phyloP scores from a whole-genome alignment of 2,113 vertebrate species.

The Orientallactaga bullata region DNA sequence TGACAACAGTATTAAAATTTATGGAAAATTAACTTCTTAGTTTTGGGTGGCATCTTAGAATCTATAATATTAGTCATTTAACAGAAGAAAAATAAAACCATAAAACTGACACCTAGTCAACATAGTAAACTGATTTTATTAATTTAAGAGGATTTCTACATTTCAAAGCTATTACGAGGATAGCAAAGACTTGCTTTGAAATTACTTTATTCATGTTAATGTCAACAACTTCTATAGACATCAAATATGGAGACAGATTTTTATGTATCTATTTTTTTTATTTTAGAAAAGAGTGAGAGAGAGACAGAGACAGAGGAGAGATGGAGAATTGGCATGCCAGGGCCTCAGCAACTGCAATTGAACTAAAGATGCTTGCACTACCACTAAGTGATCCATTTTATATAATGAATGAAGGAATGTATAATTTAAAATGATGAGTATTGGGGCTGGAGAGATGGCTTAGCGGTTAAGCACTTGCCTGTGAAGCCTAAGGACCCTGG shows the following conservation, averaged over 20 bases:
- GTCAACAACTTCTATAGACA: not conserved
- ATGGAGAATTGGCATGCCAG: too few species aligned
- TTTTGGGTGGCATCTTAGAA: not conserved
- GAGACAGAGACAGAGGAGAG: too few species aligned
- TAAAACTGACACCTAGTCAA: not conserved
- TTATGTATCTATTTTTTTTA: too few species aligned
- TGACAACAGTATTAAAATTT: slow-evolving; percentile 11
- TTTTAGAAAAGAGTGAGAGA: too few species aligned
- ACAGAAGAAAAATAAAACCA: not conserved
- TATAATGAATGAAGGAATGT: too few species aligned
- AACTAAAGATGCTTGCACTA: too few species aligned
- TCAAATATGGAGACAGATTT: slow-evolving; percentile 26
- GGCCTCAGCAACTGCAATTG: too few species aligned
- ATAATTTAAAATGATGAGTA: too few species aligned
- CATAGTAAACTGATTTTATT: not conserved
- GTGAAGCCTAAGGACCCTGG: too few species aligned
- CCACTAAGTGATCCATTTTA: too few species aligned
- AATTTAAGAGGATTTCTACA: slow-evolving; percentile 5
- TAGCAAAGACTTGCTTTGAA: not conserved
- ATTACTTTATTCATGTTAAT: not conserved
- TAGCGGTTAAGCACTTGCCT: too few species aligned
- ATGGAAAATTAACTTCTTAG: slow-evolving; percentile 3
- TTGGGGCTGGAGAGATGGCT: too few species aligned
- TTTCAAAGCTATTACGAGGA: slow-evolving; percentile 1
- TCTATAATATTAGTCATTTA: not conserved